Evolutionary conservation across 2,888 invertebrate species (phyloP), one percentile per base, ranked within the genome.

Genomic region (Cecidostiba fungosa): DNA sequence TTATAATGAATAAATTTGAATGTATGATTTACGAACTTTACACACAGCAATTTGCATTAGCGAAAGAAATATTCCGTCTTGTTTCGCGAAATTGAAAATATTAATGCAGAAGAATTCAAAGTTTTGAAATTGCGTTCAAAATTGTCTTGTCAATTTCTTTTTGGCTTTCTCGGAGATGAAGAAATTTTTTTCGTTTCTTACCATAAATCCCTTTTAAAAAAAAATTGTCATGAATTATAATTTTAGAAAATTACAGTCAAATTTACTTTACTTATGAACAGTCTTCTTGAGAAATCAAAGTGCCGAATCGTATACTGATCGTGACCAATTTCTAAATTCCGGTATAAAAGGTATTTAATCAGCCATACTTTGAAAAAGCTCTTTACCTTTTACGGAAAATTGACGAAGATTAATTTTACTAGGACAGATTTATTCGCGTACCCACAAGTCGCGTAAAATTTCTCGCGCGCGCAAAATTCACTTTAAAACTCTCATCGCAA

Each of bases 1-100:
- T 19, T 59, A n/a, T n/a, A 23, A 8, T 59, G 54, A 59, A 59
- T 59, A 59, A n/a, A 59, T 59, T 59, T 59, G 54, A 59, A 59
- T 59, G 0, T 39, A 39, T 39, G 39, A 39, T 39, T 39, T 6
- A 39, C 8, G 10, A 39, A 39, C 39, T 39, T 39, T 39, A 39
- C 39, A 8, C 39, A 8, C n/a, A n/a, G 54, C 54, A 23, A 59
- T 59, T 59, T 59, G n/a, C 54, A 50, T 50, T 59, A 4, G n/a
- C 19, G n/a, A 19, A n/a, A 8, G n/a, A 59, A n/a, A 6, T 23
- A 4, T 8, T 19, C 23, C 19, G 54, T 0, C n/a, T 23, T 23
- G 54, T 59, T 59, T 23, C n/a, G 19, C 19, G 50, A 19, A 50
- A 50, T 50, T 50, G 19, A 50, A 19, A 19, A 16, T 10, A 50